Conservation (phyloP, 2,888 invertebrate genomes). For the Drosophila lutescens region DNA sequence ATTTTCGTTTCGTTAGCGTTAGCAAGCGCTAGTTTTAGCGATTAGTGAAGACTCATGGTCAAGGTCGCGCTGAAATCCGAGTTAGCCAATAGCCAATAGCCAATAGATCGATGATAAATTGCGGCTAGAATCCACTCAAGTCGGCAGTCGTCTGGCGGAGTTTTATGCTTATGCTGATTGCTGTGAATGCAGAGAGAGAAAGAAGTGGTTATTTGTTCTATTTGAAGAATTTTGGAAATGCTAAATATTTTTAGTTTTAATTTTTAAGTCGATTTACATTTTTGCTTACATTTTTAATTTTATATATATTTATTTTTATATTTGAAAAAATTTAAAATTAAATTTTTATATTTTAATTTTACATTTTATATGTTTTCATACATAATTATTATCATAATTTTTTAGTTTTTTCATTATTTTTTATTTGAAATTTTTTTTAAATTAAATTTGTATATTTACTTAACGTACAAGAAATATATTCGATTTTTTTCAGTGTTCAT, state of each 20-base stretch:
- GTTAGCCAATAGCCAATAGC: constrained; percentile 26
- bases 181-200: constrained; percentile 1
- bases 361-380: too few species aligned
- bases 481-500: neutral
- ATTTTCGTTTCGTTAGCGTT: constrained; percentile 24
- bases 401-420: too few species aligned
- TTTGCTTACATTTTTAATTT: too few species aligned
- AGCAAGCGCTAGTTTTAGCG: constrained; percentile 27
- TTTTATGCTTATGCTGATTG: constrained; percentile 40
- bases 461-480: neutral
- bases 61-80: constrained; percentile 51
- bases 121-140: constrained; percentile 18
- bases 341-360: too few species aligned
- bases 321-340: too few species aligned
- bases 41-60: constrained; percentile 63
- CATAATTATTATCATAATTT: too few species aligned
- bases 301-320: too few species aligned
- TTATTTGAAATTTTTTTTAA: too few species aligned
- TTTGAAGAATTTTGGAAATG: too few species aligned
- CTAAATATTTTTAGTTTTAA: too few species aligned
- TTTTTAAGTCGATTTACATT: too few species aligned
- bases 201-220: neutral
- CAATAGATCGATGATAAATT: constrained; percentile 35
- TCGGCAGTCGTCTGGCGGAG: neutral
- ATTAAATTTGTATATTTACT: neutral